Evolutionary conservation across 53 echinoderm and acorn worm species (phyloP).

Genomic region (Echinarachnius parma): DNA sequence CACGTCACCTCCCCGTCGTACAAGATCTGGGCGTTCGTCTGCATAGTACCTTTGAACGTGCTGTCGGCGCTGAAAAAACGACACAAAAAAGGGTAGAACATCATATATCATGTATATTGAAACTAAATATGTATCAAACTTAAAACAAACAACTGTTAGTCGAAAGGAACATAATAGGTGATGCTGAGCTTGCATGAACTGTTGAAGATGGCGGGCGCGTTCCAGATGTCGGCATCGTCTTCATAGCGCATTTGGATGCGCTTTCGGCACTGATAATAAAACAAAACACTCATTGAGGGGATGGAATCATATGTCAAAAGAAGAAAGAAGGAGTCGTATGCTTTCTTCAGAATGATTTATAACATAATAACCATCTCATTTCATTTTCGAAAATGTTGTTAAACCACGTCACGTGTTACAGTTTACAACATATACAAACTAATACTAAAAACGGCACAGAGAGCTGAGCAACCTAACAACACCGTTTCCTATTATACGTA

Average conservation of each 20-base stretch:
- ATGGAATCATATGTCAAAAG: no score
- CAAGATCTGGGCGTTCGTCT: slow-evolving; percentile 78
- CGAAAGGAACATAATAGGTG: slow-evolving; percentile 75
- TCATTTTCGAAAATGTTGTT: no score
- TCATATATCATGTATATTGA: neutral
- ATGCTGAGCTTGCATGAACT: slow-evolving; percentile 94
- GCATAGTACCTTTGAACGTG: slow-evolving; percentile 83
- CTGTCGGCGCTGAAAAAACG: slow-evolving; percentile 68
- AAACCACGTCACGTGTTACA: no score
- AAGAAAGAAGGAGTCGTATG: no score
- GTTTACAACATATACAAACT: no score
- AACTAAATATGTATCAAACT: neutral
- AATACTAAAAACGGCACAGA: no score
- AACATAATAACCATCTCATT: no score
- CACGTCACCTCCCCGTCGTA: slow-evolving; percentile 68
- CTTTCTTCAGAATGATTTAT: no score
- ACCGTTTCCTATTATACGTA: no score
- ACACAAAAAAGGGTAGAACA: neutral
- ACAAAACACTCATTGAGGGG: no score
- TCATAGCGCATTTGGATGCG: slow-evolving; percentile 81
- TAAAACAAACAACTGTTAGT: neutral
- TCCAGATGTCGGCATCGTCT: slow-evolving; percentile 84
- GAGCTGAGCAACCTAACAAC: no score
- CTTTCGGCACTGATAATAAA: slow-evolving; percentile 71
- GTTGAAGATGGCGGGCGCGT: slow-evolving; percentile 88